Percentiles rank a stretch among this genome's conserved stretches.
Conservation (phyloP, 2,888 invertebrate species). For the Onthophagus sagittarius region DNA sequence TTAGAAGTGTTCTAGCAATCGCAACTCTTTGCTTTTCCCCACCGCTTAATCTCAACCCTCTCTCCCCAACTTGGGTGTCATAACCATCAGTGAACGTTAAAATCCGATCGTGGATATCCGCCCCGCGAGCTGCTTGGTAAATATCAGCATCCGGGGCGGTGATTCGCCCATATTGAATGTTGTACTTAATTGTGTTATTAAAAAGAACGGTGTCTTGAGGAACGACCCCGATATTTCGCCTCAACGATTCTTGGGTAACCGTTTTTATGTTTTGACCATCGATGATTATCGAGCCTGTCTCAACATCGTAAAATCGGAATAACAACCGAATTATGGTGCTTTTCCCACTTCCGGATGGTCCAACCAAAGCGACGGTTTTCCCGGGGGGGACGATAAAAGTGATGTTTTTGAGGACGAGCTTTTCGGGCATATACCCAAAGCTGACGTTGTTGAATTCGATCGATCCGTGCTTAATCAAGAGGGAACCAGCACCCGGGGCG, state of each 20-base stretch:
- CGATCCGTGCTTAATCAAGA: slow-evolving; percentile 65
- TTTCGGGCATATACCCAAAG: slow-evolving; percentile 83
- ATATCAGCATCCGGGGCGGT: slow-evolving; percentile 77
- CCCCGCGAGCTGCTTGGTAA: slow-evolving; percentile 82
- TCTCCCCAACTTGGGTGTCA: slow-evolving; percentile 88
- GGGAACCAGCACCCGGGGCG: slow-evolving; percentile 69
- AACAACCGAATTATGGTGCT: slow-evolving; percentile 92
- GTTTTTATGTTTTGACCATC: slow-evolving; percentile 87
- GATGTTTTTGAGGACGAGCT: slow-evolving; percentile 69
- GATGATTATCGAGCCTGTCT: slow-evolving; percentile 78
- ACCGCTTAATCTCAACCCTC: slow-evolving; percentile 91
- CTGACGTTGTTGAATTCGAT: slow-evolving; percentile 88
- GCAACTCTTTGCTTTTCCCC: slow-evolving; percentile 98
- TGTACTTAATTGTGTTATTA: slow-evolving; percentile 88
- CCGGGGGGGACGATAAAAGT: slow-evolving; percentile 79
- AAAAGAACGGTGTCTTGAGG: slow-evolving; percentile 97
- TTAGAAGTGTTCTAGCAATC: slow-evolving; percentile 91
- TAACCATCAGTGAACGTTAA: slow-evolving; percentile 87
- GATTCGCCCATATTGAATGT: slow-evolving; percentile 88
- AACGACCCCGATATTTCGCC: slow-evolving; percentile 87
- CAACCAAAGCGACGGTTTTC: slow-evolving; percentile 80
- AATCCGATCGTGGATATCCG: slow-evolving; percentile 92
- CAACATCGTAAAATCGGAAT: slow-evolving; percentile 95
- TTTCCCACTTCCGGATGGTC: slow-evolving; percentile 90
- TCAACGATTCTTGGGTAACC: slow-evolving; percentile 78